Percentiles rank a stretch among this genome's conserved stretches.
Conservation (phyloP, 2,113 vertebrate species). For the Phalacrocorax aristotelis region DNA sequence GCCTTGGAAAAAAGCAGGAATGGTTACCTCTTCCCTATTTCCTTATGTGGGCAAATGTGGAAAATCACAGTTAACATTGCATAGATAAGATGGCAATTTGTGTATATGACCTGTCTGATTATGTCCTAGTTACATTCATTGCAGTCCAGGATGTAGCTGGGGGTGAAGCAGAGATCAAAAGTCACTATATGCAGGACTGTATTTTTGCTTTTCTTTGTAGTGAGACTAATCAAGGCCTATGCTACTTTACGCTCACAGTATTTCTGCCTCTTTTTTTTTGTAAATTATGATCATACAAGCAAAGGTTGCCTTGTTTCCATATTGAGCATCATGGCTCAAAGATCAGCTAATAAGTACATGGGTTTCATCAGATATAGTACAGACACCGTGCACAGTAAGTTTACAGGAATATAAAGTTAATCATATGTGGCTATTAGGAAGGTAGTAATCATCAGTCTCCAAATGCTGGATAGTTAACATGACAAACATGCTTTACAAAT, state of each 20-base stretch:
- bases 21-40: neutral
- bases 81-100: neutral
- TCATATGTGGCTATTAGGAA: neutral
- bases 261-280: neutral
- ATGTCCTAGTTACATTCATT: neutral
- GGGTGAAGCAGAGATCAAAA: neutral
- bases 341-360: neutral
- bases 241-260: neutral
- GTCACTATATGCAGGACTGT: neutral
- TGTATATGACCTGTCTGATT: neutral
- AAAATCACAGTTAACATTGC: neutral
- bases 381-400: neutral
- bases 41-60: neutral
- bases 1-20: neutral
- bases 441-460: neutral
- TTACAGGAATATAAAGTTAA: slow-evolving; percentile 14
- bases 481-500: slow-evolving; percentile 1
- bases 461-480: neutral
- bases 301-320: neutral
- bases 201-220: neutral
- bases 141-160: neutral
- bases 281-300: neutral
- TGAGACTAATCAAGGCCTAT: neutral
- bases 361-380: neutral
- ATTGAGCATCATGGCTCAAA: neutral